Evolutionary conservation across 2,888 invertebrate species (phyloP).

Genomic region (Cephus spinipes): DNA sequence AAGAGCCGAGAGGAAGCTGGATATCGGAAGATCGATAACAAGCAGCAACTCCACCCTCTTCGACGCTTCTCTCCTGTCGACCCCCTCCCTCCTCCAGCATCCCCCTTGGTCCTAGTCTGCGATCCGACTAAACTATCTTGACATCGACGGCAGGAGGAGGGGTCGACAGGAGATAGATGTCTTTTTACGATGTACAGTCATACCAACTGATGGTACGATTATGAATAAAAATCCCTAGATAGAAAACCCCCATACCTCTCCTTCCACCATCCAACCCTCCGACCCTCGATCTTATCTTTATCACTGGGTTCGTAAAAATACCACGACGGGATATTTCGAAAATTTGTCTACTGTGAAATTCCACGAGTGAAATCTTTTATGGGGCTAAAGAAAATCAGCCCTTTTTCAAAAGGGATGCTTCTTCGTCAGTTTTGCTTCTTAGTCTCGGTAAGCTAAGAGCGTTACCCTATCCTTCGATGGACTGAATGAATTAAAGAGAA

Average conservation of each 20-base stretch:
- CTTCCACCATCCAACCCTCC: background rate
- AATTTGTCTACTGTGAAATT: background rate
- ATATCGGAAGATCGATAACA: slow-evolving; percentile 38
- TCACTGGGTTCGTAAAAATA: background rate
- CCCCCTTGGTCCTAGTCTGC: slow-evolving; percentile 36
- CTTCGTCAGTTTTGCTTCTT: background rate
- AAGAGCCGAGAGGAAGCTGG: background rate
- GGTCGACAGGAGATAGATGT: slow-evolving; percentile 33
- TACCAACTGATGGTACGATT: background rate
- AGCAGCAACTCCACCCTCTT: slow-evolving; percentile 30
- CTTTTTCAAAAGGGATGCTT: background rate
- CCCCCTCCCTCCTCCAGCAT: slow-evolving; percentile 16
- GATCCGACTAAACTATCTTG: slow-evolving; percentile 32
- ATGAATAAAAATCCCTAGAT: background rate
- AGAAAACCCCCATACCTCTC: background rate
- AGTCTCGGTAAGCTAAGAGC: background rate
- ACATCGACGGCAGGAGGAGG: slow-evolving; percentile 30
- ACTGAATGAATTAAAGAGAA: background rate
- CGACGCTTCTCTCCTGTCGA: slow-evolving; percentile 3
- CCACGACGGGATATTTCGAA: background rate
- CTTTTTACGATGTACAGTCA: slow-evolving; percentile 27
- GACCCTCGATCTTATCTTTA: background rate
- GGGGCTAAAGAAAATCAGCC: background rate
- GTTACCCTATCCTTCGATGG: background rate
- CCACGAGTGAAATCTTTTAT: background rate